Evolutionary conservation across 1,140 invertebrate species (phyloP).

Genomic region (Lithobius niger): DNA sequence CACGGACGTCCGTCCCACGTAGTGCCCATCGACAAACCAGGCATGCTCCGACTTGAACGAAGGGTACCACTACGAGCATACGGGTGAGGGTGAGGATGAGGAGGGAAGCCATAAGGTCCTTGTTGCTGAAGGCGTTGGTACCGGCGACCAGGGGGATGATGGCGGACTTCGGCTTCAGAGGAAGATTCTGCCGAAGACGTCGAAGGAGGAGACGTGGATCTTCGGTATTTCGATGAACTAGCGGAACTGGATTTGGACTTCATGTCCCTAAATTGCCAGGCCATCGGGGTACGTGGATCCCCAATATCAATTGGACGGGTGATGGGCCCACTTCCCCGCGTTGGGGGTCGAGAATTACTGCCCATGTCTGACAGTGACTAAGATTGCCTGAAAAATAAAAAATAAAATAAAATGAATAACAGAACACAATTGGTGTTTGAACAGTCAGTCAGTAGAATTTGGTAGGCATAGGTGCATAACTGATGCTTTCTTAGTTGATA

Average conservation of each 20-base stretch:
- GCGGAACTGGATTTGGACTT: neutral
- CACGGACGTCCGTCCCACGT: neutral
- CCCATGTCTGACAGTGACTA: too few species aligned
- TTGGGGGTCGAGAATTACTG: neutral
- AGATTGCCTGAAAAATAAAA: too few species aligned
- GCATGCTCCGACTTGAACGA: slow-evolving; percentile 8
- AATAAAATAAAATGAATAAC: too few species aligned
- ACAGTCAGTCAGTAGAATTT: too few species aligned
- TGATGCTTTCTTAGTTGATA: too few species aligned
- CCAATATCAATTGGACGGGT: neutral
- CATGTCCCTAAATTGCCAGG: neutral
- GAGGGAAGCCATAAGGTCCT: neutral
- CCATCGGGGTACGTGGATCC: neutral
- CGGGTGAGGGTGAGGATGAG: neutral
- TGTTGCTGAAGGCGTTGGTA: neutral
- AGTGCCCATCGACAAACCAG: neutral
- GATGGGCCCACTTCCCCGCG: neutral
- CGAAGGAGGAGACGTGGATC: neutral
- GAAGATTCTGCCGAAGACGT: neutral
- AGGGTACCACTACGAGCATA: slow-evolving; percentile 3
- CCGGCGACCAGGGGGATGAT: neutral
- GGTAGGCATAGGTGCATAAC: too few species aligned
- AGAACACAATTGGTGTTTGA: too few species aligned
- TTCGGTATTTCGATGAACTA: neutral
- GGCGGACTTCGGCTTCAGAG: neutral